Evolutionary conservation across 1,140 invertebrate genomes (phyloP).

Genomic region (Pseudomyrmex dendroicus): DNA sequence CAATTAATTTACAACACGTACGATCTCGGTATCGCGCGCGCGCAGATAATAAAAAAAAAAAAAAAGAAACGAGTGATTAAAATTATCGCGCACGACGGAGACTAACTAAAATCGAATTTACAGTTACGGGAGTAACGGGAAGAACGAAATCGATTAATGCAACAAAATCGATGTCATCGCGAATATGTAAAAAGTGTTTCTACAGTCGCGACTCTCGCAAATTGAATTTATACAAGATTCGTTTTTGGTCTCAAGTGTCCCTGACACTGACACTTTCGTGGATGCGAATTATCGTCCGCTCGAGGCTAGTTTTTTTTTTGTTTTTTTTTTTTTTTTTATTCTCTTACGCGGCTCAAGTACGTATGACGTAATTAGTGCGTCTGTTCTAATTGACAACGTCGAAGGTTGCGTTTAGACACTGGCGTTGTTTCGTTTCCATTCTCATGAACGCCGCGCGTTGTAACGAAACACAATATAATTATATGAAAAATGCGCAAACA

Average conservation of each 20-base stretch:
- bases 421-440: neutral
- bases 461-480: slow-evolving; percentile 17
- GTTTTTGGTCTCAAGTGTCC: neutral
- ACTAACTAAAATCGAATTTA: slow-evolving; percentile 36
- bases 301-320: neutral
- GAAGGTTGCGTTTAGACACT: slow-evolving; percentile 51
- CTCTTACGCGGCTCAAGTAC: slow-evolving; percentile 16
- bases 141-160: neutral
- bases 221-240: neutral
- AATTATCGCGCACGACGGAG: slow-evolving; percentile 22
- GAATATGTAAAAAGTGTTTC: slow-evolving; percentile 5
- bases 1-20: slow-evolving; percentile 8
- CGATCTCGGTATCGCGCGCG: neutral
- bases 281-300: slow-evolving; percentile 61
- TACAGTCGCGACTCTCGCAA: neutral
- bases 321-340: slow-evolving; percentile 11
- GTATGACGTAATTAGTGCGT: slow-evolving; percentile 63
- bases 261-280: slow-evolving; percentile 64
- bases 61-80: neutral
- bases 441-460: neutral
- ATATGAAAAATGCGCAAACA: neutral
- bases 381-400: slow-evolving; percentile 64
- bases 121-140: slow-evolving; percentile 56
- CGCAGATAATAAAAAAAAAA: neutral
- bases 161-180: neutral